Conservation (phyloP, 2,797 vertebrate species). For the Anabas testudineus region DNA sequence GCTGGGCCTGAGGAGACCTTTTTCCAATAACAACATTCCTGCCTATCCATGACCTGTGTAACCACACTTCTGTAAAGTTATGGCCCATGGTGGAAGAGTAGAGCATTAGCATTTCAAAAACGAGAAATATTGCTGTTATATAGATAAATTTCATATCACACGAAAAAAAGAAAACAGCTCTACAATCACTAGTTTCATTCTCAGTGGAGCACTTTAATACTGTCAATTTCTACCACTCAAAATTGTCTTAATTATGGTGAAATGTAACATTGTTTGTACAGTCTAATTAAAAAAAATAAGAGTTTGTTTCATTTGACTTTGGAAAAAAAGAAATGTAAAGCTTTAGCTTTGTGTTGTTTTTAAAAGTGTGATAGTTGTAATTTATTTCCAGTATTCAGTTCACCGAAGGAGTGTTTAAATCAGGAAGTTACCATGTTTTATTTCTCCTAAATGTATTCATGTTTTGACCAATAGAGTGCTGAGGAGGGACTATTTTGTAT, state of each 20-base stretch:
- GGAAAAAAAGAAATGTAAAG: slow-evolving; percentile 65
- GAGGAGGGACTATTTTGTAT: slow-evolving; percentile 54
- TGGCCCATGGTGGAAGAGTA: slow-evolving; percentile 60
- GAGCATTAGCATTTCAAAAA: slow-evolving; percentile 51
- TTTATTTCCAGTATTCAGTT: slow-evolving; percentile 75
- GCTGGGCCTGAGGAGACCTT: slow-evolving; percentile 79
- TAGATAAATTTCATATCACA: slow-evolving; percentile 47
- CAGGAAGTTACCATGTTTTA: slow-evolving; percentile 42
- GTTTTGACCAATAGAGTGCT: slow-evolving; percentile 43
- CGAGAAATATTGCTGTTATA: slow-evolving; percentile 42
- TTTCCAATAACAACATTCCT: slow-evolving; percentile 85
- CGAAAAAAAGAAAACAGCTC: slow-evolving; percentile 24
- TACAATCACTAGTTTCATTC: slow-evolving; percentile 54
- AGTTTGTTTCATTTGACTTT: slow-evolving; percentile 60
- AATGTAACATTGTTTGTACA: slow-evolving; percentile 70
- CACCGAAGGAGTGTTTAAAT: slow-evolving; percentile 49
- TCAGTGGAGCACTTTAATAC: slow-evolving; percentile 70
- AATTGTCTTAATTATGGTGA: slow-evolving; percentile 64
- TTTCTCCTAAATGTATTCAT: slow-evolving; percentile 58
- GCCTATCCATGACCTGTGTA: slow-evolving; percentile 77
- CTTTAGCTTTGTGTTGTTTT: slow-evolving; percentile 74
- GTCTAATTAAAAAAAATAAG: slow-evolving; percentile 58
- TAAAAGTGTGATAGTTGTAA: slow-evolving; percentile 74
- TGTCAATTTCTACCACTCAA: slow-evolving; percentile 68
- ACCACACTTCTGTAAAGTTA: slow-evolving; percentile 78